These are phyloP conservation scores for Pachycephus smyrnensis DNA, from an alignment of 2,888 invertebrate genomes.

Conservation along the genomic window DNA sequence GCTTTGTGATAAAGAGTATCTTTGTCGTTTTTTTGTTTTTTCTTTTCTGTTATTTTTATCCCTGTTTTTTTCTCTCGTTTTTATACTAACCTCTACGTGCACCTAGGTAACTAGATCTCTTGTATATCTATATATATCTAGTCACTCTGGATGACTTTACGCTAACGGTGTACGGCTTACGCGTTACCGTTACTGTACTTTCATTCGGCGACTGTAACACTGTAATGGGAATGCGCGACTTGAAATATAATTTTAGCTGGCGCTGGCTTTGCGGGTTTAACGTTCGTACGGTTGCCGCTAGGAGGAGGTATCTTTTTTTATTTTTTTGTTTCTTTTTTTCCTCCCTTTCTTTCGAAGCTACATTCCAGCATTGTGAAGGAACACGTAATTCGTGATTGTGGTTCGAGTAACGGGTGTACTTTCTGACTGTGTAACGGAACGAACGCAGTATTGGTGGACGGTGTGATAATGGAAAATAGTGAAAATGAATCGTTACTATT, in stretches of 20 bases:
- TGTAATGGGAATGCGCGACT: background rate
- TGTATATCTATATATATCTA: background rate
- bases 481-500: background rate
- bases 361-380: background rate
- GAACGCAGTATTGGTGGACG: background rate
- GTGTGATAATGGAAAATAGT: background rate
- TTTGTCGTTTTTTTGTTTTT: background rate
- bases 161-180: background rate
- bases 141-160: background rate
- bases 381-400: background rate
- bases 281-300: background rate
- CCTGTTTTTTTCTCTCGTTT: background rate
- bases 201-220: background rate
- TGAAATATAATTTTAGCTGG: background rate
- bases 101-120: background rate
- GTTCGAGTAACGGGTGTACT: background rate
- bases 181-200: background rate
- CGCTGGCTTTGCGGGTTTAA: background rate
- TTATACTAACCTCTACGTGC: background rate
- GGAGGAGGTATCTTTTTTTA: background rate
- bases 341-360: background rate
- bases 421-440: background rate
- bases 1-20: background rate
- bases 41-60: background rate
- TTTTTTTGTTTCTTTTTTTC: background rate